These are phyloP conservation scores for Lucilia cuprina DNA, from an alignment of 1,140 invertebrate species.

Conservation along the genomic window DNA sequence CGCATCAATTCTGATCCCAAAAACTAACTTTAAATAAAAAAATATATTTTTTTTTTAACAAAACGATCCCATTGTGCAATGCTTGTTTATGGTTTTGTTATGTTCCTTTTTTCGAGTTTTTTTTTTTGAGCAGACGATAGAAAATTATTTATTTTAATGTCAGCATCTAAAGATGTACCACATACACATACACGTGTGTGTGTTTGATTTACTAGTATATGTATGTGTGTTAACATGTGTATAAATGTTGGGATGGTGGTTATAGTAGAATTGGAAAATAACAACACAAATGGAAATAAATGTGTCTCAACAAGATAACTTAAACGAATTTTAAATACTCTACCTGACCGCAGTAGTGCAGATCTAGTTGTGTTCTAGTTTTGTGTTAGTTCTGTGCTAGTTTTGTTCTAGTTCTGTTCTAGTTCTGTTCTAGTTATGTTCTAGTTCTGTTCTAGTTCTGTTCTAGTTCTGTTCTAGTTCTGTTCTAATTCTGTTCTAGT, in stretches of 20 bases:
- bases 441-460: no score
- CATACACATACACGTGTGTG: neutral
- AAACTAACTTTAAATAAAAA: no score
- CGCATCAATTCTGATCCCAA: no score
- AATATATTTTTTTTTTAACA: no score
- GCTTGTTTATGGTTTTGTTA: neutral
- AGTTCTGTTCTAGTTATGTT: no score
- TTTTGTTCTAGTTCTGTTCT: no score
- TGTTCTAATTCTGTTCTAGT: no score
- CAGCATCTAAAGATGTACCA: slow-evolving; percentile 25
- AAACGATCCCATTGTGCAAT: neutral
- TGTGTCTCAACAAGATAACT: neutral
- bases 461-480: no score
- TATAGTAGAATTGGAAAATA: neutral
- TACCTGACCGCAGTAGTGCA: no score
- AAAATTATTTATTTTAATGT: slow-evolving; percentile 33
- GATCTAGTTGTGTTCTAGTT: no score
- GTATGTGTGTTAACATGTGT: neutral
- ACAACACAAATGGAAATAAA: neutral
- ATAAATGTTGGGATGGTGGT: neutral
- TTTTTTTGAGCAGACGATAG: slow-evolving; percentile 17
- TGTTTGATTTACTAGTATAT: neutral
- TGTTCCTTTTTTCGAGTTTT: neutral
- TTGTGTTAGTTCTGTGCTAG: no score
- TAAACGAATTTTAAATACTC: no score